Evolutionary conservation across 2,113 vertebrate species (phyloP).

Genomic region (Thermophis baileyi): DNA sequence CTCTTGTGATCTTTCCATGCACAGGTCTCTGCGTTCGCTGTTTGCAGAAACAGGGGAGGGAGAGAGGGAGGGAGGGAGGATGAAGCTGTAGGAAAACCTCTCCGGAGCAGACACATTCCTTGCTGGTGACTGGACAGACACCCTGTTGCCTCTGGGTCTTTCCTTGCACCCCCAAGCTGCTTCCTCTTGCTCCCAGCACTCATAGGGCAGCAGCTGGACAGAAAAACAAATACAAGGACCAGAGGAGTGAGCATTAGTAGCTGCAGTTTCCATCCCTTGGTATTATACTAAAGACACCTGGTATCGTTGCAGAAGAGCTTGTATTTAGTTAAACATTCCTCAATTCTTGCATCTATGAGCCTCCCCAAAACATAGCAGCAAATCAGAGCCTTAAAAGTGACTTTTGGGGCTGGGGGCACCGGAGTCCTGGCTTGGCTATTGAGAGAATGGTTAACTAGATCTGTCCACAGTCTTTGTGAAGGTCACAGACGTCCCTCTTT

Average conservation of each 20-base stretch:
- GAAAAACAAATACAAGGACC: neutral
- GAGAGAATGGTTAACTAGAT: neutral
- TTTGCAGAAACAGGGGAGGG: neutral
- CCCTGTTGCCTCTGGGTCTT: neutral
- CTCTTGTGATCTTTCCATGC: constrained; percentile 38
- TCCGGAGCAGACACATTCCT: too few species aligned
- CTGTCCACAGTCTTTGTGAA: accelerated
- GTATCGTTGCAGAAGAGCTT: neutral
- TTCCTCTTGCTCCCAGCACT: neutral
- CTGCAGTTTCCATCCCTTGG: neutral
- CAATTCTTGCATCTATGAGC: neutral
- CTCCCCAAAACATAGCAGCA: neutral
- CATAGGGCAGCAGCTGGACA: neutral
- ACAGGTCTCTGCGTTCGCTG: neutral
- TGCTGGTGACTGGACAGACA: neutral
- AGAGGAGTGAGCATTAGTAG: too few species aligned
- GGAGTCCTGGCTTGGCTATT: neutral
- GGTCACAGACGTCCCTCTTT: neutral
- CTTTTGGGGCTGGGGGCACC: neutral
- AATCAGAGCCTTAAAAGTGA: neutral
- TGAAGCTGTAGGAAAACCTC: neutral
- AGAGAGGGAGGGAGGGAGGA: neutral
- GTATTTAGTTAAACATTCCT: neutral
- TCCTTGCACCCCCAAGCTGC: neutral
- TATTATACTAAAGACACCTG: neutral